Conservation (phyloP, 53 echinoderm and acorn worm species). For the Glandiceps talaboti region DNA sequence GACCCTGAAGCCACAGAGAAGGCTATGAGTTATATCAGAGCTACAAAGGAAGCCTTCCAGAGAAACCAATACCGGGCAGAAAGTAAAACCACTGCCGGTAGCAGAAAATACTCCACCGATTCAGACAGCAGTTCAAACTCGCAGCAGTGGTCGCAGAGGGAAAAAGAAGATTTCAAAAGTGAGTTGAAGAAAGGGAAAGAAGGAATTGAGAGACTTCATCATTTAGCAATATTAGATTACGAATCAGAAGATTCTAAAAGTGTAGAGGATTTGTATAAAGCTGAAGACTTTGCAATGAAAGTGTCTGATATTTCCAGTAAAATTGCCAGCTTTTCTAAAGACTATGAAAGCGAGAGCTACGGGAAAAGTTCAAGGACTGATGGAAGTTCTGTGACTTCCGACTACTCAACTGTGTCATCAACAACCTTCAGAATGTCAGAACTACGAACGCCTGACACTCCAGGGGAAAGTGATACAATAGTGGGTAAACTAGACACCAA, state of each 20-base stretch:
- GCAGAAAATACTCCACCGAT: not conserved
- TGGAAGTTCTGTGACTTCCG: constrained; percentile 44
- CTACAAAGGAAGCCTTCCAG: constrained; percentile 11
- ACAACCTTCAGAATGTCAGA: constrained; percentile 68
- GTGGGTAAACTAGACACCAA: not conserved
- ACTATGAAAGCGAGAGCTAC: constrained; percentile 12
- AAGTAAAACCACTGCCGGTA: constrained; percentile 26
- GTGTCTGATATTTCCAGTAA: constrained; percentile 63
- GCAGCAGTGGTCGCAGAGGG: not conserved
- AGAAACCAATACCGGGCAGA: constrained; percentile 22
- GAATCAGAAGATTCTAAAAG: constrained; percentile 77
- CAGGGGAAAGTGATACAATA: constrained; percentile 17
- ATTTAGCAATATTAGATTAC: constrained; percentile 58
- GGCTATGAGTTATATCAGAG: constrained; percentile 4
- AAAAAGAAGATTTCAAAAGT: constrained; percentile 33
- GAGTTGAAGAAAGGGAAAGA: constrained; percentile 50
- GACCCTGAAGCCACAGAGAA: constrained; percentile 23
- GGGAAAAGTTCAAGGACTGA: constrained; percentile 12
- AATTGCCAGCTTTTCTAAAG: constrained; percentile 23
- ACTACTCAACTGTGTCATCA: constrained; percentile 59
- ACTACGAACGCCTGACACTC: constrained; percentile 14
- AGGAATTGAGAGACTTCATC: constrained; percentile 62
- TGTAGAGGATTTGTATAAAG: constrained; percentile 73
- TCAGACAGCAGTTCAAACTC: not conserved
- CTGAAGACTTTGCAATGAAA: constrained; percentile 54